These are phyloP conservation scores for Nothura maculosa DNA, from an alignment of 2,797 vertebrate genomes.

Conservation along the genomic window DNA sequence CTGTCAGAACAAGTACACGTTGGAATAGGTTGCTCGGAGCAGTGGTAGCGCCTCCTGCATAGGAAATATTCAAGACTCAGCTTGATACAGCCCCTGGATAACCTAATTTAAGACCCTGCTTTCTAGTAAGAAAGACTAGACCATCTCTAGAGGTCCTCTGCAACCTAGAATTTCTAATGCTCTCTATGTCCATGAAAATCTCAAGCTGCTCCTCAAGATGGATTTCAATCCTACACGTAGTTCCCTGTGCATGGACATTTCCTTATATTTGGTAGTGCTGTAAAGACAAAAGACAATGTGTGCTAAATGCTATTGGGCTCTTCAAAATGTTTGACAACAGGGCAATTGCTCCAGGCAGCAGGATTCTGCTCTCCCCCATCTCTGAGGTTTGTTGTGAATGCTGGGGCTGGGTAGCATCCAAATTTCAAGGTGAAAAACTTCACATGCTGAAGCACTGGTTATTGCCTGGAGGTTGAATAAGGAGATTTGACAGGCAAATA, in stretches of 20 bases:
- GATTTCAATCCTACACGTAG: neutral
- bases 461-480: neutral
- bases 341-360: neutral
- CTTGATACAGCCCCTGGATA: neutral
- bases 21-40: accelerated
- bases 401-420: neutral
- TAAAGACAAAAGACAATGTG: neutral
- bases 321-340: neutral
- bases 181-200: neutral
- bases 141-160: neutral
- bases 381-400: neutral
- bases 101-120: neutral
- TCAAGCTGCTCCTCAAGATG: neutral
- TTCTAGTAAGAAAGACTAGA: neutral
- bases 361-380: neutral
- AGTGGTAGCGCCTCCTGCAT: neutral
- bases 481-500: neutral
- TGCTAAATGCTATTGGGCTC: neutral
- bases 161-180: neutral
- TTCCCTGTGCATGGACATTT: neutral
- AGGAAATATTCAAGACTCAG: neutral
- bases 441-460: neutral
- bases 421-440: conserved; percentile 35
- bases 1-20: neutral
- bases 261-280: neutral